Evolutionary conservation across 2,888 invertebrate species (phyloP).

Genomic region (Lasioglossum vierecki): DNA sequence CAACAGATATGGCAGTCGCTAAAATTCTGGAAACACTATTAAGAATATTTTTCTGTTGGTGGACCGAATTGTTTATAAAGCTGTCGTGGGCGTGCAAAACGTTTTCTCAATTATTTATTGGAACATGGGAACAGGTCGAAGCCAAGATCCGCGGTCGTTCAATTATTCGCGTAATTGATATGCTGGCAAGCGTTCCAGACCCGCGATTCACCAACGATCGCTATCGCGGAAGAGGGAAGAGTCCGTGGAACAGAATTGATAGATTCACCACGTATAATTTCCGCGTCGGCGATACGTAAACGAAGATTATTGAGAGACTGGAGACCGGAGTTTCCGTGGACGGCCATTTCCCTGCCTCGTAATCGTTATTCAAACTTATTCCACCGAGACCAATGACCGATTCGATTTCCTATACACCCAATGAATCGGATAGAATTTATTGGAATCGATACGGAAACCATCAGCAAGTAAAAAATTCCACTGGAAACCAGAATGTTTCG

Average conservation of each 20-base stretch:
- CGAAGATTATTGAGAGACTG: conserved; percentile 53
- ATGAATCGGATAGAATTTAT: background rate
- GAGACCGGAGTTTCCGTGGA: background rate
- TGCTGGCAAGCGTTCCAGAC: background rate
- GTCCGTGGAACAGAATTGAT: conserved; percentile 45
- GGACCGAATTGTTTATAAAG: background rate
- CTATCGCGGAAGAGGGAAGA: conserved; percentile 52
- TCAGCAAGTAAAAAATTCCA: background rate
- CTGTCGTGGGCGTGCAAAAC: background rate
- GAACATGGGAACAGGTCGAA: background rate
- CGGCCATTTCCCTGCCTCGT: background rate
- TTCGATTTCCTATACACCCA: background rate
- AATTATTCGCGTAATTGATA: conserved; percentile 26
- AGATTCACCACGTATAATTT: conserved; percentile 60
- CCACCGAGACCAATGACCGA: background rate
- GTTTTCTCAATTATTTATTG: background rate
- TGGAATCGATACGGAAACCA: background rate
- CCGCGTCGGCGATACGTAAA: conserved; percentile 52
- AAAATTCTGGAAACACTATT: background rate
- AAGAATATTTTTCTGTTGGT: background rate
- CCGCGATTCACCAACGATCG: conserved; percentile 33
- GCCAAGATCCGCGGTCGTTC: background rate
- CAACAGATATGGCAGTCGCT: background rate
- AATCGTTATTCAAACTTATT: conserved; percentile 7
- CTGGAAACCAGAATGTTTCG: background rate